Base-by-base conservation (phyloP, 2,888 invertebrate genomes). In the Gastracanthus pulcherrimus region DNA sequence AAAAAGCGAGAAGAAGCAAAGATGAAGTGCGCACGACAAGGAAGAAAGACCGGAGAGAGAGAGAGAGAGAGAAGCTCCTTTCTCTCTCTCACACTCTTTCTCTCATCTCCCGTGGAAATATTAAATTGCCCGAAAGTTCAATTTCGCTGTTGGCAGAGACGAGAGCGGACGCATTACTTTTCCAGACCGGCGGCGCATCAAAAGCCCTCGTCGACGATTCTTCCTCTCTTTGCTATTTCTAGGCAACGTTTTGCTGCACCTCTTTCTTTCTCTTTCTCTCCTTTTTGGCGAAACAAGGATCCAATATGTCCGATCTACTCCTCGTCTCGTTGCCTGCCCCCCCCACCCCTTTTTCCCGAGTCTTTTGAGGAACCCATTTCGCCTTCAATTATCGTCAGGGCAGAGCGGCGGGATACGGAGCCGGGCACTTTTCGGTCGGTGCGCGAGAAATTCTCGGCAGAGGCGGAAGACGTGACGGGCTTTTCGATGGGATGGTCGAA, bases 61-160 rank as follows among this genome's bases (percentile, higher is more conserved):
- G 16, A 19, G 36, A 36, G 48, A 38, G 48, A 45, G 34, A 64
- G 55, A 41, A 77, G 31, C 48, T 45, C 70, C 76, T 51, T 80
- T 74, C 82, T 75, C 70, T 76, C 34, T 55, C 60, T 75, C 66
- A 45, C 23, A 6, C 51, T 58, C 16, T n/a, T 58, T 26, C 58
- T 34, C 55, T 48, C 60, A 34, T 58, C 67, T 55, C 3, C 6
- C 16, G 71, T 34, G 66, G 60, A 79, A 79, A 82, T 82, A 82
- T 82, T 79, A 82, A 78, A 75, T 81, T 71, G 80, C 74, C 78
- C 75, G 75, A 80, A 83, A 75, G 82, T 78, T 81, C 82, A 79
- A 79, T 82, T 82, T 79, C 79, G 71, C 67, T 29, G 79, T 58
- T 76, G 82, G 79, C 75, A 76, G 72, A 67, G 69, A 55, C 55